These are phyloP conservation scores for Jaculus jaculus DNA, from an alignment of 2,113 vertebrate species.

Conservation along the genomic window DNA sequence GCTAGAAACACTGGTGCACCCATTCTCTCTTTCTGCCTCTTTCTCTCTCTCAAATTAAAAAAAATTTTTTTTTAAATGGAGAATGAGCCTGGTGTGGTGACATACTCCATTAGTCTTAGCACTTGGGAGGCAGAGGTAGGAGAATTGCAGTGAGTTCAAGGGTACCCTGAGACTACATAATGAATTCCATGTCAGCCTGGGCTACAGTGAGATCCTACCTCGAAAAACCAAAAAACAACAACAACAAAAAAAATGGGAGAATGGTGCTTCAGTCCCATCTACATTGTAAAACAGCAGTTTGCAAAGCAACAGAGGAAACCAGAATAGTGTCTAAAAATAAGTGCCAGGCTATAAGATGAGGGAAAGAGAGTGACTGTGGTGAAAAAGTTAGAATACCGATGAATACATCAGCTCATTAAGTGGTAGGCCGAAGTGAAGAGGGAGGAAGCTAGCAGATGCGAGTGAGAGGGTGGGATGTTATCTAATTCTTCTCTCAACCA, in stretches of 20 bases:
- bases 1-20: too few species aligned
- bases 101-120: neutral
- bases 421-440: fast-evolving
- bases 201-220: too few species aligned
- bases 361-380: too few species aligned
- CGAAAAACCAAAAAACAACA: too few species aligned
- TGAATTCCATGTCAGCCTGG: too few species aligned
- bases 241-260: neutral
- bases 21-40: too few species aligned
- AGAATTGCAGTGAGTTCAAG: neutral
- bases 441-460: neutral
- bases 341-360: neutral
- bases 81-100: too few species aligned
- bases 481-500: neutral
- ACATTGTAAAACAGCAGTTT: neutral
- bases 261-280: neutral
- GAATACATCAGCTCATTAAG: neutral
- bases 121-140: neutral
- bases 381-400: neutral
- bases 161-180: neutral
- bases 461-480: fast-evolving
- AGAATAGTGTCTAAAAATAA: neutral
- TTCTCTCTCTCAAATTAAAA: too few species aligned
- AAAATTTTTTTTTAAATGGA: too few species aligned
- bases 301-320: neutral